Conservation (phyloP, 2,888 invertebrate genomes). For the Yponomeuta malinellus region DNA sequence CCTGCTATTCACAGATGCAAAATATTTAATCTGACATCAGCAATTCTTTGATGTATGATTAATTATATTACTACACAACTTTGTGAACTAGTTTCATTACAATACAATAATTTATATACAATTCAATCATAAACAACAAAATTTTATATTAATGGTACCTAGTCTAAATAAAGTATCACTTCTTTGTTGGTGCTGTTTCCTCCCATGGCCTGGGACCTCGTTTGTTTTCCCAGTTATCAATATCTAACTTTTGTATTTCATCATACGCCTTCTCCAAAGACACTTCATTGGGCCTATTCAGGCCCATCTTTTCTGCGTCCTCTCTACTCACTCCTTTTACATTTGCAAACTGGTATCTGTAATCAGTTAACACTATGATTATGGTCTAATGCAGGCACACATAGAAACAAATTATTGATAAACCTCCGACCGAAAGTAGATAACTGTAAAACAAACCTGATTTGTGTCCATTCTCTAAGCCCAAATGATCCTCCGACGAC, state of each 20-base stretch:
- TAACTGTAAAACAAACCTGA: conserved; percentile 71
- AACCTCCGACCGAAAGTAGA: background rate
- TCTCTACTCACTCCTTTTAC: conserved; percentile 76
- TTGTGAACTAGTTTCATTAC: too few species aligned
- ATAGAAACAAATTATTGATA: too few species aligned
- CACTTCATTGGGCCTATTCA: conserved; percentile 80
- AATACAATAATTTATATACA: too few species aligned
- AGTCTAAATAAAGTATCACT: background rate
- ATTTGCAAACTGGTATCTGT: conserved; percentile 77
- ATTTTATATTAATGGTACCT: too few species aligned
- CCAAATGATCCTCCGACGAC: conserved; percentile 87
- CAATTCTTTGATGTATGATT: too few species aligned
- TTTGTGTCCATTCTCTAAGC: conserved; percentile 81
- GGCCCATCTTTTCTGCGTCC: conserved; percentile 80
- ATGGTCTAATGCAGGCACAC: too few species aligned
- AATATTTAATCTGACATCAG: too few species aligned
- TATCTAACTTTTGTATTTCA: conserved; percentile 82
- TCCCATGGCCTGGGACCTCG: conserved; percentile 93
- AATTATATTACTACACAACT: too few species aligned
- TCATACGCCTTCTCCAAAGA: conserved; percentile 85
- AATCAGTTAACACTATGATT: conserved; percentile 17
- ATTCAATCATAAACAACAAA: too few species aligned
- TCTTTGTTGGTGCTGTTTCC: conserved; percentile 33
- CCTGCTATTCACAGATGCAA: too few species aligned
- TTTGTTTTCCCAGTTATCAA: conserved; percentile 90